A percentile compares a stretch with the other conserved stretches of the same genome.
Evolutionary conservation across 37 sponge, comb jelly and placozoan species (phyloP).

Genomic region (Bolinopsis microptera): DNA sequence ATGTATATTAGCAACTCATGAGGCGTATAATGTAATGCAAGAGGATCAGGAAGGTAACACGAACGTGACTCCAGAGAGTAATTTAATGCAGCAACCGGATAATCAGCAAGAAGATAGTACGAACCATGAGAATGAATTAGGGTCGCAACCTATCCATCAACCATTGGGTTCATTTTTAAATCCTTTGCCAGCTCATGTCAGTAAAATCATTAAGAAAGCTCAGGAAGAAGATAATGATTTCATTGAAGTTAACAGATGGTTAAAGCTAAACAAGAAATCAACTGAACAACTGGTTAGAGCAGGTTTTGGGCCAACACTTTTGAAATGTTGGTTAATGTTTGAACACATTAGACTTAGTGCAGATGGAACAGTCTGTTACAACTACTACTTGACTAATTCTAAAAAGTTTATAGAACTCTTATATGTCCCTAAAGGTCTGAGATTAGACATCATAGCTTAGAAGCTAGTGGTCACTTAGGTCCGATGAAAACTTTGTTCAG

Average conservation of each 20-base stretch:
- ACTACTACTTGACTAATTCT: background rate
- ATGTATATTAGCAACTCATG: too few species aligned
- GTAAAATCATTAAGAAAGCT: background rate
- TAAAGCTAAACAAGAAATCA: background rate
- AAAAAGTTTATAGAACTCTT: constrained; percentile 5
- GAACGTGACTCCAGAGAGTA: too few species aligned
- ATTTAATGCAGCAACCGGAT: background rate
- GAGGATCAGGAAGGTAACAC: too few species aligned
- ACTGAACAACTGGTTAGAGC: background rate
- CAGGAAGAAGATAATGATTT: background rate
- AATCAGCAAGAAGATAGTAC: background rate
- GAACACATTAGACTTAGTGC: constrained; percentile 11
- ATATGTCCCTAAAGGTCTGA: background rate
- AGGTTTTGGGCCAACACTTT: background rate
- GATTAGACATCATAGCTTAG: background rate
- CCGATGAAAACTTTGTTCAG: constrained; percentile 16
- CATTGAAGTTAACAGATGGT: background rate
- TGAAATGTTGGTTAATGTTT: background rate
- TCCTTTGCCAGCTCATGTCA: background rate
- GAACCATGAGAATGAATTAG: background rate
- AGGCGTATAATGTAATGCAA: too few species aligned
- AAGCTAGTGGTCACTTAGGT: constrained; percentile 18
- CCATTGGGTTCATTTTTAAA: background rate
- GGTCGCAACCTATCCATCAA: background rate
- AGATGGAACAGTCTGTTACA: background rate